Evolutionary conservation across 2,113 vertebrate genomes (phyloP).

Genomic region (Propithecus coquereli): DNA sequence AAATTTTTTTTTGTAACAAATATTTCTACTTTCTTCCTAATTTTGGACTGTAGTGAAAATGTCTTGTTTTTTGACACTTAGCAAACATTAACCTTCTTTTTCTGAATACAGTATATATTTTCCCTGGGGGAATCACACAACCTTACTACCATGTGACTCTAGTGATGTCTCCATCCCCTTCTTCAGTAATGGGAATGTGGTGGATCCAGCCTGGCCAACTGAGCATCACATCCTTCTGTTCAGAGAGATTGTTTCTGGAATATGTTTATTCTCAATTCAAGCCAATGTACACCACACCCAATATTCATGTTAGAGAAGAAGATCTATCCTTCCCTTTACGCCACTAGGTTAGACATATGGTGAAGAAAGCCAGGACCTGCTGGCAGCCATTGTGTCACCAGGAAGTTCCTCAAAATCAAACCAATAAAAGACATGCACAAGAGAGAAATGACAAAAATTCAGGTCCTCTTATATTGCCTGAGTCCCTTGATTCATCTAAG

Average conservation of each 20-base stretch:
- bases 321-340: not conserved
- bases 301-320: not conserved
- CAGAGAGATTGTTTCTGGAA: not conserved
- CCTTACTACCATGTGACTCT: not conserved
- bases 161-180: not conserved
- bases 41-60: not conserved
- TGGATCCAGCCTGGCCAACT: not conserved
- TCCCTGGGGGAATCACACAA: not conserved
- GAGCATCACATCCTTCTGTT: not conserved
- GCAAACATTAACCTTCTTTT: not conserved
- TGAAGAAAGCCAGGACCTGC: not conserved
- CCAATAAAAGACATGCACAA: not conserved
- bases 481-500: not conserved
- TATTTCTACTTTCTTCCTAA: constrained; percentile 28
- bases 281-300: not conserved
- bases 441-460: not conserved
- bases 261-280: not conserved
- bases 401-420: not conserved
- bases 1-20: not conserved
- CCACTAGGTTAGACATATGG: not conserved
- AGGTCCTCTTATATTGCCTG: not conserved
- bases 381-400: not conserved
- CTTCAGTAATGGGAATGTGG: not conserved
- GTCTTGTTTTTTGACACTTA: not conserved
- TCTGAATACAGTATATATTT: not conserved